Conservation (phyloP, 2,113 vertebrate genomes). For the Paradoxurus hermaphroditus region DNA sequence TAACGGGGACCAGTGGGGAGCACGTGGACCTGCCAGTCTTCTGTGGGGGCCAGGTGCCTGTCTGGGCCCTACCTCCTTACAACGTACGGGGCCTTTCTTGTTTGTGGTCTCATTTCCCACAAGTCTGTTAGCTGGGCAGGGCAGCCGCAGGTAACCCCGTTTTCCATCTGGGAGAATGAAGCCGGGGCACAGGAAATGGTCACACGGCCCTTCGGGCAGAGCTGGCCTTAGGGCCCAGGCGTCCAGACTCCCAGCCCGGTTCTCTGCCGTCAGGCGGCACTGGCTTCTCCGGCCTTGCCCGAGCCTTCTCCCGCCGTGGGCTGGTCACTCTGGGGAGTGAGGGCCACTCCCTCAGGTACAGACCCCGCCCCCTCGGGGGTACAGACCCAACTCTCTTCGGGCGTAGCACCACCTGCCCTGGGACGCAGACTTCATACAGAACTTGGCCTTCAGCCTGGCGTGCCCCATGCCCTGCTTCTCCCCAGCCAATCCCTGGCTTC, state of each 20-base stretch:
- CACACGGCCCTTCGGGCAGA: background rate
- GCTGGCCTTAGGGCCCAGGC: no score
- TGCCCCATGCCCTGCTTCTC: background rate
- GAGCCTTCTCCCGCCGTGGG: background rate
- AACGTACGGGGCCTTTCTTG: rapidly evolving
- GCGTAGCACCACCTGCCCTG: background rate
- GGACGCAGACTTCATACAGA: background rate
- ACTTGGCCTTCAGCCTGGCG: background rate
- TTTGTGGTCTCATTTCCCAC: no score
- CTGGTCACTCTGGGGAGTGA: background rate
- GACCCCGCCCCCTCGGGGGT: background rate
- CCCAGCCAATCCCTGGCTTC: constrained; percentile 4
- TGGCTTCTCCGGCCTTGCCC: background rate
- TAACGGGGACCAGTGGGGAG: background rate
- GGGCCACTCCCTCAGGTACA: background rate
- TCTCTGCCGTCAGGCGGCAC: background rate
- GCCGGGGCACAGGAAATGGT: background rate
- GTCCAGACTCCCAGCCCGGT: background rate
- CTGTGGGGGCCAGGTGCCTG: rapidly evolving
- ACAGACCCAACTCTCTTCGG: background rate
- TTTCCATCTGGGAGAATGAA: background rate
- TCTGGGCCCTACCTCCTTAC: background rate
- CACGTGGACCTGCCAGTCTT: background rate
- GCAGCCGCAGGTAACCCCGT: background rate
- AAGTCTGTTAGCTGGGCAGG: background rate